Evolutionary conservation across 2,797 vertebrate genomes (phyloP).

Genomic region (Pseudopleuronectes americanus): DNA sequence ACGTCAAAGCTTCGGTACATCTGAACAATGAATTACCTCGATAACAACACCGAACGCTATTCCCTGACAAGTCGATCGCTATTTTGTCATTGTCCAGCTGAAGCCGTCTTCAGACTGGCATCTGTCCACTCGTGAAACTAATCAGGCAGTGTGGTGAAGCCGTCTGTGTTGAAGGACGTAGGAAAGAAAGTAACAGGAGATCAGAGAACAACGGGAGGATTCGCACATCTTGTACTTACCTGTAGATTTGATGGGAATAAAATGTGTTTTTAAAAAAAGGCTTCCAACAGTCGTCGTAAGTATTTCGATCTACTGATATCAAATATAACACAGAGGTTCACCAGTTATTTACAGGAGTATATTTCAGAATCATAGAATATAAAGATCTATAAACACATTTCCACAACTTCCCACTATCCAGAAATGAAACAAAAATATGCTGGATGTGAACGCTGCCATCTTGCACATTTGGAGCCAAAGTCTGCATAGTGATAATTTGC

Average conservation of each 20-base stretch:
- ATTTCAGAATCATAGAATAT: not conserved
- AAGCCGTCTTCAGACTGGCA: slow-evolving; percentile 55
- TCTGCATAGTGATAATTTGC: too few relatives aligned
- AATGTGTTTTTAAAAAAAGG: not conserved
- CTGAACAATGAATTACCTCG: slow-evolving; percentile 69
- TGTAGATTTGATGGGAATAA: not conserved
- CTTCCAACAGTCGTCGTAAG: not conserved
- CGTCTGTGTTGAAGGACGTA: slow-evolving; percentile 47
- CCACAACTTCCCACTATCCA: too few relatives aligned
- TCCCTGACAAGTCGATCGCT: slow-evolving; percentile 64
- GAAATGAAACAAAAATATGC: too few relatives aligned
- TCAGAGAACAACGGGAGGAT: slow-evolving; percentile 21
- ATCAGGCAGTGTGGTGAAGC: slow-evolving; percentile 51
- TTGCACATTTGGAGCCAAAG: too few relatives aligned
- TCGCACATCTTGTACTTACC: not conserved
- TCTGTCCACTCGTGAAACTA: slow-evolving; percentile 38
- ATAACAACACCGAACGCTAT: slow-evolving; percentile 64
- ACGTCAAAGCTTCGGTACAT: slow-evolving; percentile 56
- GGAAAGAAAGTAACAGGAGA: slow-evolving; percentile 30
- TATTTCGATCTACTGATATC: too few relatives aligned
- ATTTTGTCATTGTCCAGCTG: slow-evolving; percentile 68
- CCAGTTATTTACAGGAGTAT: not conserved
- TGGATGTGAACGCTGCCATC: too few relatives aligned
- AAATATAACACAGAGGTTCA: not conserved
- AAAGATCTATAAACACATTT: too few relatives aligned